A percentile compares a stretch with the other conserved stretches of the same genome.
phyloP scores from a whole-genome alignment of 2,113 vertebrate species.

The Daboia siamensis region DNA sequence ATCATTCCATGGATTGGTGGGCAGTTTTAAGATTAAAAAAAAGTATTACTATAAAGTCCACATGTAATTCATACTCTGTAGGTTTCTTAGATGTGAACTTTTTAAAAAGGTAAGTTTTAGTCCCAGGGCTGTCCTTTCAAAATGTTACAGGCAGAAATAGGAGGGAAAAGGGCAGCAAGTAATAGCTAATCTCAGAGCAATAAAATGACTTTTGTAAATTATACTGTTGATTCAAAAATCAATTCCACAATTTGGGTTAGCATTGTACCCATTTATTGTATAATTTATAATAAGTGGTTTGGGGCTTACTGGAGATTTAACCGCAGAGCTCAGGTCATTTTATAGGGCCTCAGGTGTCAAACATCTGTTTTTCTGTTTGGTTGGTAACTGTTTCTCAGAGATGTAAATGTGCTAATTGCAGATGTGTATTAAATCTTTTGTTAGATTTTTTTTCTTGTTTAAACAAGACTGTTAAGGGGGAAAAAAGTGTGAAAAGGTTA shows the following conservation, averaged over 20 bases:
- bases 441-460: background rate
- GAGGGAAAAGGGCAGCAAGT: background rate
- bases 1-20: background rate
- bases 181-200: background rate
- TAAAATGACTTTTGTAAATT: background rate
- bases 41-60: background rate
- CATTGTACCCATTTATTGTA: constrained; percentile 11
- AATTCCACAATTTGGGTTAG: constrained; percentile 6
- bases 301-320: constrained; percentile 15
- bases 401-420: constrained; percentile 10
- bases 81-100: background rate
- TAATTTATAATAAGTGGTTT: constrained; percentile 1
- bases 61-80: background rate
- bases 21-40: background rate
- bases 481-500: background rate
- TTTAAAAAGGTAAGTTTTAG: background rate
- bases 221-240: background rate
- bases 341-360: constrained; percentile 19
- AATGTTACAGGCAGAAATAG: background rate
- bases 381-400: constrained; percentile 17
- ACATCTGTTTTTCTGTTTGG: constrained; percentile 14
- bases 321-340: constrained; percentile 5
- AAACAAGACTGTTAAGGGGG: constrained; percentile 9
- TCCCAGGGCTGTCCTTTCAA: background rate
- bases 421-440: constrained; percentile 1